Conservation (phyloP, 2,797 vertebrate species). For the Erithacus rubecula region DNA sequence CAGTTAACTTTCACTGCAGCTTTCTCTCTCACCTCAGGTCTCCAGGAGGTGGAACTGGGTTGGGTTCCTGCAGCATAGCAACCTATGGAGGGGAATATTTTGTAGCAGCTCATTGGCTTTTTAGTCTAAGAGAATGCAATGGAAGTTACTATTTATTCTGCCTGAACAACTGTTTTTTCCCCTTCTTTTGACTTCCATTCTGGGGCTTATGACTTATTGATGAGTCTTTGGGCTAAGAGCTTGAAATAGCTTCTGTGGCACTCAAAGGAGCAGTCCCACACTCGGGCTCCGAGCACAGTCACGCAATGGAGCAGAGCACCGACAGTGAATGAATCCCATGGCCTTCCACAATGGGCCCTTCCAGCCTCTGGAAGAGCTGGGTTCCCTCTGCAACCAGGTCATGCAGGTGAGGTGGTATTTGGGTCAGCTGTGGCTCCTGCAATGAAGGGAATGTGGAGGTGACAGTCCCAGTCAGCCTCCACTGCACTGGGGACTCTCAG, state of each 20-base stretch:
- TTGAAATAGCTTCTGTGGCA: constrained; percentile 29
- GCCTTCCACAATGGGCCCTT: neutral
- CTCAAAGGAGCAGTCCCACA: constrained; percentile 55
- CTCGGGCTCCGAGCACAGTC: neutral
- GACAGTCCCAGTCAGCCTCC: neutral
- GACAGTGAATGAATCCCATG: neutral
- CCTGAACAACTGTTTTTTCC: constrained; percentile 48
- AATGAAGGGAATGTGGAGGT: neutral
- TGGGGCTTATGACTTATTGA: constrained; percentile 67
- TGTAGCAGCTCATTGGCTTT: constrained; percentile 31
- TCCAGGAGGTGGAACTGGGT: neutral
- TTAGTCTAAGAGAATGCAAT: neutral
- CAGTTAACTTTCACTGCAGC: neutral
- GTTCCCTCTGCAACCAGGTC: neutral
- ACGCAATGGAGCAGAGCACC: neutral
- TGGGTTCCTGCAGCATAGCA: neutral
- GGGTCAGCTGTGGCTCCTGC: neutral
- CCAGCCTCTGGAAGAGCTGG: neutral
- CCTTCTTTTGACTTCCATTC: constrained; percentile 49
- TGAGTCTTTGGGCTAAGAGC: constrained; percentile 61
- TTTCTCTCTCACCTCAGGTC: neutral
- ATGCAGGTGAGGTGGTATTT: neutral
- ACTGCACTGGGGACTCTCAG: neutral
- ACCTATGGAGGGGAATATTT: neutral
- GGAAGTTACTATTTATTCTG: constrained; percentile 60